Evolutionary conservation across 2,888 invertebrate genomes (phyloP).

Genomic region (Epicampocera succincta): DNA sequence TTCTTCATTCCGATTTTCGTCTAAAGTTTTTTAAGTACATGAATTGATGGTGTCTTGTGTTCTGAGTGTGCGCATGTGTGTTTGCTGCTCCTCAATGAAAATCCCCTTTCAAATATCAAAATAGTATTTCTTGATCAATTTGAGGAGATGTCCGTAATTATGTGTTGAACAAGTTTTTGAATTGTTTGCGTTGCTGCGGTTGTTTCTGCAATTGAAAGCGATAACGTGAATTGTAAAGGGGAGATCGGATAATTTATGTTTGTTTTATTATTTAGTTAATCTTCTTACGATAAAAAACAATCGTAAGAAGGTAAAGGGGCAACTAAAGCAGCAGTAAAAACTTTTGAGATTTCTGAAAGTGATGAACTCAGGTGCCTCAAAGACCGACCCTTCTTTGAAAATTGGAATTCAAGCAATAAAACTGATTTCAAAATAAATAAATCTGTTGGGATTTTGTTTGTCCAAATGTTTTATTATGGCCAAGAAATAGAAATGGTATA

Average conservation of each 20-base stretch:
- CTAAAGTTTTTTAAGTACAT: neutral
- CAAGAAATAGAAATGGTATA: too few species aligned
- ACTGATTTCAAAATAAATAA: too few species aligned
- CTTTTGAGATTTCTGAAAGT: too few species aligned
- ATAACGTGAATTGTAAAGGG: constrained; percentile 19
- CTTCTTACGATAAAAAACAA: constrained; percentile 14
- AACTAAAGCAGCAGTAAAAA: too few species aligned
- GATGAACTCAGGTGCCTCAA: too few species aligned
- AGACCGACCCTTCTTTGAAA: too few species aligned
- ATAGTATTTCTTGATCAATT: constrained; percentile 53
- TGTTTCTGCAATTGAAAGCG: constrained; percentile 17
- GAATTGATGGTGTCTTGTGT: neutral
- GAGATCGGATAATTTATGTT: constrained; percentile 6
- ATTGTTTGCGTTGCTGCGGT: constrained; percentile 5
- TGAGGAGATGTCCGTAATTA: constrained; percentile 61
- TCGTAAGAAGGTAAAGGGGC: neutral
- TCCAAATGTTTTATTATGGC: too few species aligned
- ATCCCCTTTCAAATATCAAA: constrained; percentile 4
- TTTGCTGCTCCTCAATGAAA: neutral
- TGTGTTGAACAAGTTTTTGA: constrained; percentile 59
- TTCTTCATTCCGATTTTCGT: neutral
- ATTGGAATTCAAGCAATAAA: too few species aligned
- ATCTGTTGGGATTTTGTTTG: too few species aligned
- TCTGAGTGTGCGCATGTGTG: neutral
- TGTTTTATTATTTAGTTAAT: constrained; percentile 25